Base-by-base conservation (phyloP, 2,797 vertebrate species). In the Helicolenus hilgendorfi region DNA sequence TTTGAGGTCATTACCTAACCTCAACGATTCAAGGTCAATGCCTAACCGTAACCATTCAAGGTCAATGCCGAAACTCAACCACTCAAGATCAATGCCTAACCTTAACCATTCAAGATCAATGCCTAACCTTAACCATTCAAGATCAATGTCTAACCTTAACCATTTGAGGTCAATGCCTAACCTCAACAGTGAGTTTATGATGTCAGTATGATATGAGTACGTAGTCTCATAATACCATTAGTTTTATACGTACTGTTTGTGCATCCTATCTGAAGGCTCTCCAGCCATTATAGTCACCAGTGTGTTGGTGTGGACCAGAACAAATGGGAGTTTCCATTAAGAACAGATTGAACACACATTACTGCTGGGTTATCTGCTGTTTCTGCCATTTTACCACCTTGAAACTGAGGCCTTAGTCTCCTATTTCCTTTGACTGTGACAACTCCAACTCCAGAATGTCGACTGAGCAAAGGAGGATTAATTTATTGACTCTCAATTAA, bases 51-150 rank as follows among this genome's bases (percentile, higher is more conserved):
- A 38, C 11, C 0, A 38, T 2, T 38, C 1, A 0, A 38, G 36
- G 2, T 38, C 4, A 36, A 36, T 1, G 11, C 11, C 4, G 14
- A 41, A 41, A 9, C 3, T 0, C 0, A 4, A 35, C 10, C 33
- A 35, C 11, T 35, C 1, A 0, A 35, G 33, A 3, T 35, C 1
- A 31, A 31, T 31, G 33, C 9, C 33, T 35, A 35, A 3, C 5
- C 0, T 38, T 0, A 38, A 38, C 36, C 0, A 38, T 0, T 38
- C 36, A 38, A 41, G 38, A 0, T 41, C 38, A 41, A 41, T 3
- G 14, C 38, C 38, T 41, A 41, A 41, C 5, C 14, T 41, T 15
- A 15, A 41, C 38, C 38, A 41, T 15, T 41, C 38, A 15, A 41
- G 38, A 2, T 41, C 38, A 41, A 41, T 0, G 14, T 14, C 38